Evolutionary conservation across 2,888 invertebrate species (phyloP).

Genomic region (Elysia crispata): DNA sequence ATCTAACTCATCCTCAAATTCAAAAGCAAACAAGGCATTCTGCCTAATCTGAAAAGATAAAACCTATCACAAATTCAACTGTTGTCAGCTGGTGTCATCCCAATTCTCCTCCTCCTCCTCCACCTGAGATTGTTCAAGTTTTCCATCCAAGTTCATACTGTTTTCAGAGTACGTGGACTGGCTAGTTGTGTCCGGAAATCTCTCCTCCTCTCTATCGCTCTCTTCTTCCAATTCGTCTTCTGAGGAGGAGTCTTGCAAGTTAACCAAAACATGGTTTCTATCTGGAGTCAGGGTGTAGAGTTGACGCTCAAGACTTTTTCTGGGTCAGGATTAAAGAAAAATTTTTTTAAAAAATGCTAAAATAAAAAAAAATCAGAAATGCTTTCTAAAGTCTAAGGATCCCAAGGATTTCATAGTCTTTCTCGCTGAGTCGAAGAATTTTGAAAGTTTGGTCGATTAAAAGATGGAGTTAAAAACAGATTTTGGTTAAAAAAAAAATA

Average conservation of each 20-base stretch:
- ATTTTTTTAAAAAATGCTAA: not conserved
- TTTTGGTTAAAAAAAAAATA: no score
- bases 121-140: not conserved
- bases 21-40: no score
- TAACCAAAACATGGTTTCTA: slow-evolving; percentile 15
- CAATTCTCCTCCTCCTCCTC: not conserved
- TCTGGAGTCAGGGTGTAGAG: not conserved
- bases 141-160: not conserved
- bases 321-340: not conserved
- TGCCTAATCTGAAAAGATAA: no score
- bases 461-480: no score
- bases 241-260: not conserved
- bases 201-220: not conserved
- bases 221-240: not conserved
- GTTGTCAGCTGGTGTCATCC: not conserved
- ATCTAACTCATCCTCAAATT: no score
- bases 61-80: no score
- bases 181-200: no score
- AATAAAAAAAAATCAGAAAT: not conserved
- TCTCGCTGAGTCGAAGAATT: no score
- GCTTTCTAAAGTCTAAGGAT: no score
- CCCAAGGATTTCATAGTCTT: no score
- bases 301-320: slow-evolving; percentile 21
- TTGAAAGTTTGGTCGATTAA: no score
- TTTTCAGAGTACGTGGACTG: not conserved